Evolutionary conservation across 2,888 invertebrate genomes (phyloP).

Genomic region (Caprella mutica): DNA sequence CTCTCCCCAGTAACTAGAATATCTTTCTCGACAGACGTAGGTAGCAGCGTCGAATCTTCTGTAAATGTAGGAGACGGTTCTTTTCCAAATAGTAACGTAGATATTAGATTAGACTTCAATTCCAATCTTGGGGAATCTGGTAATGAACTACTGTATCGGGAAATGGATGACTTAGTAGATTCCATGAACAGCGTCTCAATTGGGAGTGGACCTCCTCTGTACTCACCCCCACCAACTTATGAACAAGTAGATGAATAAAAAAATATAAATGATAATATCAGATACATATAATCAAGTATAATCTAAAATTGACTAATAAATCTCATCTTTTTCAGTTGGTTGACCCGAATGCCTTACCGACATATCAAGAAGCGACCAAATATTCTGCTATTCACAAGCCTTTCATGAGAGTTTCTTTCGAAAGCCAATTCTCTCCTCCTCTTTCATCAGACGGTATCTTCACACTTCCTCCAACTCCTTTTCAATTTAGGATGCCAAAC

Average conservation of each 20-base stretch:
- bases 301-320: not conserved
- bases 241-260: conserved; percentile 8
- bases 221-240: conserved; percentile 12
- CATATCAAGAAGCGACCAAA: conserved; percentile 31
- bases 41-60: conserved; percentile 4
- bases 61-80: too few relatives aligned
- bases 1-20: conserved; percentile 7
- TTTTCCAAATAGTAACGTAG: too few relatives aligned
- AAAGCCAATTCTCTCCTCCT: too few relatives aligned
- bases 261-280: not conserved
- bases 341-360: conserved; percentile 30
- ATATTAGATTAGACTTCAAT: too few relatives aligned
- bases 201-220: not conserved
- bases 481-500: too few relatives aligned
- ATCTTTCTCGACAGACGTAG: conserved; percentile 1
- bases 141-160: too few relatives aligned
- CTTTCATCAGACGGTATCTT: too few relatives aligned
- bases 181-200: not conserved
- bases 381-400: too few relatives aligned
- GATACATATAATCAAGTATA: not conserved
- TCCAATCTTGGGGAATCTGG: too few relatives aligned
- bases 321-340: conserved; percentile 16
- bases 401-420: too few relatives aligned
- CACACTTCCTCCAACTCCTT: too few relatives aligned
- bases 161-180: not conserved